Conservation (phyloP, 2,113 vertebrate genomes). For the Hypomesus transpacificus region DNA sequence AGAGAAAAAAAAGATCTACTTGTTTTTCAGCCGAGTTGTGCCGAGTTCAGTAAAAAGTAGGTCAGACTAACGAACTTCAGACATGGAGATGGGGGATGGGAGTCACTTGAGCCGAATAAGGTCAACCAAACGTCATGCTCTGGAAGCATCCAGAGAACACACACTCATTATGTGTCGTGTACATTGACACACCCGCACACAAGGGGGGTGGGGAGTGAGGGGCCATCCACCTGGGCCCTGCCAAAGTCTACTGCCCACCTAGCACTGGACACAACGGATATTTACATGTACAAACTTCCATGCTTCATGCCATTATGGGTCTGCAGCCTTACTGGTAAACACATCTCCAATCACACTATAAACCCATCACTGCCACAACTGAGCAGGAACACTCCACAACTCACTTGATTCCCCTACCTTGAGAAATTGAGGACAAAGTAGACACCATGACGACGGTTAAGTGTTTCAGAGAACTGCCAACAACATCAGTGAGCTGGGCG, state of each 20-base stretch:
- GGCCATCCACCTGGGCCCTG: too few species aligned
- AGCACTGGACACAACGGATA: not conserved
- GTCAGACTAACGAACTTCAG: slow-evolving; percentile 39
- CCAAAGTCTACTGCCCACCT: not conserved
- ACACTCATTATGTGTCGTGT: not conserved
- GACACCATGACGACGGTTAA: not conserved
- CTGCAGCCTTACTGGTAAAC: too few species aligned
- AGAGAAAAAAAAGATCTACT: slow-evolving; percentile 1
- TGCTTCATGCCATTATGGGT: too few species aligned
- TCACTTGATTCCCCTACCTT: too few species aligned
- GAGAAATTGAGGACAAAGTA: too few species aligned
- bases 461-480: too few species aligned
- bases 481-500: not conserved
- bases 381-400: too few species aligned
- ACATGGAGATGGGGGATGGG: slow-evolving; percentile 18
- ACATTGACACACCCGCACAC: not conserved
- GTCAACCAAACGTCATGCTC: slow-evolving; percentile 27
- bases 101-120: slow-evolving; percentile 1
- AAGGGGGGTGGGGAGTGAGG: not conserved
- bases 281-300: too few species aligned
- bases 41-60: slow-evolving; percentile 47
- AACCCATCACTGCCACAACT: too few species aligned
- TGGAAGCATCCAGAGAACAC: not conserved
- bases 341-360: too few species aligned
- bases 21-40: slow-evolving; percentile 37